Conservation (phyloP, 2,113 vertebrate species). For the Saccopteryx leptura region DNA sequence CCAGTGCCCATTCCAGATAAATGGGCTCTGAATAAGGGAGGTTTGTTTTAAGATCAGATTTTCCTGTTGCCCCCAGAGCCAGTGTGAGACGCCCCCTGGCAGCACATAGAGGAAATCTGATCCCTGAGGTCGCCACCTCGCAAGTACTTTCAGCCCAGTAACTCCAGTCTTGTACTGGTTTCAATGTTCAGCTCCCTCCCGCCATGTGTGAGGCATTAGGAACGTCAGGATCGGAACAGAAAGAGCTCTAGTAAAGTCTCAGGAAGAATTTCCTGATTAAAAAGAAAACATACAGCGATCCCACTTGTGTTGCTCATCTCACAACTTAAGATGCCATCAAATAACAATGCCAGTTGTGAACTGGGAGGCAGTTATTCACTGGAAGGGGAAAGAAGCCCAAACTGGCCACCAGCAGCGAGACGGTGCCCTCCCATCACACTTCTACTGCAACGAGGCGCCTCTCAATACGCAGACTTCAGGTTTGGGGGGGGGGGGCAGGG, state of each 20-base stretch:
- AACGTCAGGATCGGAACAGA: neutral
- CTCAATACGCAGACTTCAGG: neutral
- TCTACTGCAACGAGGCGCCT: rapidly evolving
- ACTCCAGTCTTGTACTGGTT: neutral
- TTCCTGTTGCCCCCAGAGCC: neutral
- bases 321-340: neutral
- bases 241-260: neutral
- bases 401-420: neutral
- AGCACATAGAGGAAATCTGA: neutral
- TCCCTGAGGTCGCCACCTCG: neutral
- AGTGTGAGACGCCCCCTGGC: rapidly evolving
- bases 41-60: neutral
- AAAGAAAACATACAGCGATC: neutral
- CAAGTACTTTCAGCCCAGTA: neutral
- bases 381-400: neutral
- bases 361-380: neutral
- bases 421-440: rapidly evolving
- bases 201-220: too few species aligned
- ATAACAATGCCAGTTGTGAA: neutral
- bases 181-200: neutral
- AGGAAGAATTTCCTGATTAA: conserved; percentile 21
- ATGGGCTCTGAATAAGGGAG: neutral
- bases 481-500: too few species aligned
- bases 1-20: neutral
- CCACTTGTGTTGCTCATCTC: neutral